Evolutionary conservation across 1,140 invertebrate species (phyloP).

Genomic region (Drosophila tristis): DNA sequence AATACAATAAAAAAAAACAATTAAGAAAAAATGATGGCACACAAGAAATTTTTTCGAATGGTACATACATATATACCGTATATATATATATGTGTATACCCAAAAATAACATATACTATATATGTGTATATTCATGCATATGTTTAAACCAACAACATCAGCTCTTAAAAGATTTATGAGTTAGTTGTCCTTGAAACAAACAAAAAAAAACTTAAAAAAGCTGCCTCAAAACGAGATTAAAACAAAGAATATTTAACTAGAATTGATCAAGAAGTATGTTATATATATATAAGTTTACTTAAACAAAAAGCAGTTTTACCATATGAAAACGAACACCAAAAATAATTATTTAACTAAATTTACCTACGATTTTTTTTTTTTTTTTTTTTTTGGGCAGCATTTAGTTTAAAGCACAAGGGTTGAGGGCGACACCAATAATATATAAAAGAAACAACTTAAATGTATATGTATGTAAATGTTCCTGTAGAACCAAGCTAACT

Average conservation of each 20-base stretch:
- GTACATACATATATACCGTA: slow-evolving; percentile 23
- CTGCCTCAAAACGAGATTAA: slow-evolving; percentile 30
- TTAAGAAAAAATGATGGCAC: slow-evolving; percentile 31
- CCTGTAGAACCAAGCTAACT: slow-evolving; percentile 49
- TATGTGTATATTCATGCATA: no score
- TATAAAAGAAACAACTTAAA: slow-evolving; percentile 3
- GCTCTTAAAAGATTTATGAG: slow-evolving; percentile 35
- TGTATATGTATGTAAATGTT: slow-evolving; percentile 40
- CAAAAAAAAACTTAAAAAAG: slow-evolving; percentile 35
- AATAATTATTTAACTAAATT: slow-evolving; percentile 49
- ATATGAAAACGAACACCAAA: slow-evolving; percentile 35
- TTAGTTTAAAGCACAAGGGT: slow-evolving; percentile 63
- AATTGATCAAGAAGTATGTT: slow-evolving; percentile 44
- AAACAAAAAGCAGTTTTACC: slow-evolving; percentile 52
- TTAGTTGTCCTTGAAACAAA: slow-evolving; percentile 40
- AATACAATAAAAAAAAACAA: slow-evolving; percentile 63
- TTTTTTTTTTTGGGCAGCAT: slow-evolving; percentile 31
- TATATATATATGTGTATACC: slow-evolving; percentile 1
- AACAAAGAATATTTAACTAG: slow-evolving; percentile 34
- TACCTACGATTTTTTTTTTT: slow-evolving; percentile 26
- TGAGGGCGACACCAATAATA: slow-evolving; percentile 43
- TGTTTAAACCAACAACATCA: no score
- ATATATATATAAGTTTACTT: slow-evolving; percentile 43
- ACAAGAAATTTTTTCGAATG: slow-evolving; percentile 36
- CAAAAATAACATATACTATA: no score